phyloP scores from a whole-genome alignment of 2,113 vertebrate genomes.

The Mungos mungo region DNA sequence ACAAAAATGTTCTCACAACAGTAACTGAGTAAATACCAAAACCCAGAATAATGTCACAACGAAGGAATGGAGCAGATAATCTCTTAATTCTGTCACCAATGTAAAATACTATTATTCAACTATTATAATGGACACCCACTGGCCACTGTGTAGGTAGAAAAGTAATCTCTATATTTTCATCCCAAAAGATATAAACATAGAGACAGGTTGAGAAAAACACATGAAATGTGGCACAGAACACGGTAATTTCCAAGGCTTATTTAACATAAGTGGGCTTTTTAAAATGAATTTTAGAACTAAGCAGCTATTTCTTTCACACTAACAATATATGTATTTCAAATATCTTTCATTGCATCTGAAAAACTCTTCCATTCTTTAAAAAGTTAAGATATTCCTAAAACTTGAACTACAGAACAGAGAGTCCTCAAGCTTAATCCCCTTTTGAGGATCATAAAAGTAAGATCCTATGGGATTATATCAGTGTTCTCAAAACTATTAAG shows the following conservation, averaged over 20 bases:
- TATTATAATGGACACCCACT: conserved; percentile 5
- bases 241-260: conserved; percentile 27
- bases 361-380: conserved; percentile 9
- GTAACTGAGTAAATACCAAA: background rate
- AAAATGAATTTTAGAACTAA: conserved; percentile 24
- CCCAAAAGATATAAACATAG: background rate
- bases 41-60: background rate
- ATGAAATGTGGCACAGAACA: background rate
- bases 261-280: background rate
- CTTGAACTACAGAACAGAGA: background rate
- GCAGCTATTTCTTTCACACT: conserved; percentile 27
- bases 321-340: background rate
- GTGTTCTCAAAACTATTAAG: background rate
- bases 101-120: background rate
- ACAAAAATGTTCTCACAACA: conserved; percentile 10
- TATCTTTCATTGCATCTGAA: background rate
- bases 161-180: background rate
- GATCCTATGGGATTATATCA: background rate
- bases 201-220: conserved; percentile 7
- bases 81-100: background rate
- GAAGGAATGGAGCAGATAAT: background rate
- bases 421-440: background rate
- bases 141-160: background rate
- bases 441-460: conserved; percentile 10
- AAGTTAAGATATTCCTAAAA: conserved; percentile 45